Percentiles rank a stretch among this genome's conserved stretches.
These are phyloP conservation scores for Aquatica leii DNA, from an alignment of 2,888 invertebrate species.

Conservation along the genomic window DNA sequence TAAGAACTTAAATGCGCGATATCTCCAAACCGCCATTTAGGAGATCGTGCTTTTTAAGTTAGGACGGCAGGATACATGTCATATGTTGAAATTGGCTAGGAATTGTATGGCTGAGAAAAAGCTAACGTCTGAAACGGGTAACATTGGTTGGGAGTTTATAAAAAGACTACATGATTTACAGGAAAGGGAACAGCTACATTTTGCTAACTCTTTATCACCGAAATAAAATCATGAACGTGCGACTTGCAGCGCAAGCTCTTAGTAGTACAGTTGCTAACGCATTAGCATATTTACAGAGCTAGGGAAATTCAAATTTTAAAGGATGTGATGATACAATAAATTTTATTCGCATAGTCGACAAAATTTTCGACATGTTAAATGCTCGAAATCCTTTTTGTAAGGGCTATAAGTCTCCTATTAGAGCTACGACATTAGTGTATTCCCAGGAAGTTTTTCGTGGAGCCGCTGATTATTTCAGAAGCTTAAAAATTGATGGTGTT, in stretches of 20 bases:
- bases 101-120: not conserved
- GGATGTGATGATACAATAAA: constrained; percentile 21
- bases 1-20: no score
- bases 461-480: not conserved
- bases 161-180: not conserved
- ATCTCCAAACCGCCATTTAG: no score
- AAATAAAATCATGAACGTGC: constrained; percentile 22
- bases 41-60: no score
- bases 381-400: constrained; percentile 7
- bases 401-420: constrained; percentile 24
- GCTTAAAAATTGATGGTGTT: constrained; percentile 5
- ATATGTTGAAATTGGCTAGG: not conserved
- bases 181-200: not conserved
- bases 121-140: not conserved
- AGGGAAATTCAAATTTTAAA: constrained; percentile 12
- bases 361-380: constrained; percentile 32
- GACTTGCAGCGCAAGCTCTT: constrained; percentile 16
- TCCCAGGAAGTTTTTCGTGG: not conserved
- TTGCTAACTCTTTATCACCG: constrained; percentile 11
- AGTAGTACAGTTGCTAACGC: constrained; percentile 20
- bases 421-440: constrained; percentile 15
- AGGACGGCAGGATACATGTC: no score
- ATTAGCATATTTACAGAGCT: constrained; percentile 5
- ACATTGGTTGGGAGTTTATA: not conserved
- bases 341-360: constrained; percentile 28